These are phyloP conservation scores for Hormaphis cornu DNA, from an alignment of 1,140 invertebrate species.

Conservation along the genomic window DNA sequence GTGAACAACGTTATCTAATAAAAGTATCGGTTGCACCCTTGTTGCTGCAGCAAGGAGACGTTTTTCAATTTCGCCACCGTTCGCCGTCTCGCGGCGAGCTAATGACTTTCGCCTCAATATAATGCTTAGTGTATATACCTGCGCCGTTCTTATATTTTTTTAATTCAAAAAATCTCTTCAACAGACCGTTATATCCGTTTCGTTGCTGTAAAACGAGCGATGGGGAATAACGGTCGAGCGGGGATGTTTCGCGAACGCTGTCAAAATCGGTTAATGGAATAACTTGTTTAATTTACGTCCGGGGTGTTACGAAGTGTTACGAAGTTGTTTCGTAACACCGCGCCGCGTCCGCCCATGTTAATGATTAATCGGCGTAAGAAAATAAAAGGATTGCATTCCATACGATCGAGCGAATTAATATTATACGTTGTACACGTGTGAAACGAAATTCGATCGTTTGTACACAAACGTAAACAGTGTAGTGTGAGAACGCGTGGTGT, in stretches of 20 bases:
- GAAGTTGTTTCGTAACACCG: conserved; percentile 13
- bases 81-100: conserved; percentile 20
- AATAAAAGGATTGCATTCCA: background rate
- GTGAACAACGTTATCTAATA: conserved; percentile 26
- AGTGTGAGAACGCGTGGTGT: background rate
- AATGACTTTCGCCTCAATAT: conserved; percentile 32
- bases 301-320: conserved; percentile 15
- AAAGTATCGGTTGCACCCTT: conserved; percentile 31
- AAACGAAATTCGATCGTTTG: background rate
- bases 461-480: background rate
- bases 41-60: no score
- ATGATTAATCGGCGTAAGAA: conserved; percentile 17
- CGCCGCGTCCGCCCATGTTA: background rate
- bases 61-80: conserved; percentile 23
- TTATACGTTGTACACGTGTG: background rate
- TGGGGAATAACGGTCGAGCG: conserved; percentile 26
- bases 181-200: background rate
- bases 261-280: conserved; percentile 33
- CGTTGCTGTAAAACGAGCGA: background rate
- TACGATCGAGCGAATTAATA: background rate
- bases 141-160: conserved; percentile 10
- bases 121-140: no score
- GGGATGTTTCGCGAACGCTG: conserved; percentile 28
- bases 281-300: conserved; percentile 32
- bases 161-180: conserved; percentile 30